Evolutionary conservation across 2,888 invertebrate species (phyloP).

Genomic region (Dryomyza anilis): DNA sequence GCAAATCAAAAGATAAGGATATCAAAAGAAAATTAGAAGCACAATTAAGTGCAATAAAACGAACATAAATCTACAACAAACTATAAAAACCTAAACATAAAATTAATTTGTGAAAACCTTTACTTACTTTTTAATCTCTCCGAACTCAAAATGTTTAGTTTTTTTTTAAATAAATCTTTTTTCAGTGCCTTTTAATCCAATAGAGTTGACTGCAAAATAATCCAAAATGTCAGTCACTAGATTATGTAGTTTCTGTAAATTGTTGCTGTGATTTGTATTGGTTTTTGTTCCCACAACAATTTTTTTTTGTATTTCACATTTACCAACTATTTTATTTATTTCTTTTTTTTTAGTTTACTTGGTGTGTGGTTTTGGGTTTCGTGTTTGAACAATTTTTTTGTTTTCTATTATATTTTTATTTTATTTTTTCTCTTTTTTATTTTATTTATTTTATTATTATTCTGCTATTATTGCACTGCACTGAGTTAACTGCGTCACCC

Average conservation of each 20-base stretch:
- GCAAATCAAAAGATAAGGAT: too few relatives aligned
- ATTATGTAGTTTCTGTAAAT: neutral
- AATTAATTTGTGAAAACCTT: neutral
- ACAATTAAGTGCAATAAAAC: too few relatives aligned
- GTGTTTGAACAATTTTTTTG: neutral
- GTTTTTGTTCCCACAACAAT: neutral
- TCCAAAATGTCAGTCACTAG: neutral
- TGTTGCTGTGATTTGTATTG: neutral
- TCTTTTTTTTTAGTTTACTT: too few relatives aligned
- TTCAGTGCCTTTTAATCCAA: too few relatives aligned
- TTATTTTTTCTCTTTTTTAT: neutral
- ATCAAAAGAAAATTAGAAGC: too few relatives aligned
- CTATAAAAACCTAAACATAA: neutral
- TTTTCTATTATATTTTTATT: neutral
- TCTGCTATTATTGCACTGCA: neutral
- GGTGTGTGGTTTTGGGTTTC: neutral
- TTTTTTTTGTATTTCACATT: neutral
- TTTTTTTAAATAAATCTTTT: too few relatives aligned
- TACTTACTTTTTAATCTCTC: neutral
- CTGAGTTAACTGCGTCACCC: constrained; percentile 5
- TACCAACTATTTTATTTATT: neutral
- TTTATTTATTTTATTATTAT: neutral
- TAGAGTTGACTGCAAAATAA: too few relatives aligned
- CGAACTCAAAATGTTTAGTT: too few relatives aligned
- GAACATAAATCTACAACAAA: too few relatives aligned